Percentiles rank a stretch among this genome's conserved stretches.
Evolutionary conservation across 35 echinoderm and acorn worm genomes (phyloP).

Genomic region (Holothuria glaberrima): DNA sequence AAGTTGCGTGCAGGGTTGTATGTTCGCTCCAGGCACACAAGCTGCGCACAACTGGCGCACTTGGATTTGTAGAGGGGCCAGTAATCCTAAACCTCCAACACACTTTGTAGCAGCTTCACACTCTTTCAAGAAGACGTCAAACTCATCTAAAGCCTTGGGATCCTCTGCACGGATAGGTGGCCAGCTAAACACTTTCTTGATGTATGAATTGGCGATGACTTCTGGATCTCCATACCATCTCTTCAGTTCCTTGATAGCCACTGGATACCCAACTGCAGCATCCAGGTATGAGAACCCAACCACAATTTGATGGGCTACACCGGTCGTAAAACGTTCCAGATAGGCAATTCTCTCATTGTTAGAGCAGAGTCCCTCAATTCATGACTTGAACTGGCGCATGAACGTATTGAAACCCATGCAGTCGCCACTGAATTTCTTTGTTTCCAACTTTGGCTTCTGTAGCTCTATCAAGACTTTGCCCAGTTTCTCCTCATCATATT

Average conservation of each 20-base stretch:
- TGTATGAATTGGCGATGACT: constrained; percentile 48
- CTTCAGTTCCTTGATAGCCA: constrained; percentile 50
- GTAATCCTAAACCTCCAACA: constrained; percentile 47
- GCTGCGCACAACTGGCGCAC: too few species aligned
- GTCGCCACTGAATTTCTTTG: constrained; percentile 45
- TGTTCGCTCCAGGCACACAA: too few species aligned
- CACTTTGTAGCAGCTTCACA: constrained; percentile 56
- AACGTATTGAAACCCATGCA: constrained; percentile 56
- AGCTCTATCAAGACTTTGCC: constrained; percentile 43
- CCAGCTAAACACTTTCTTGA: constrained; percentile 42
- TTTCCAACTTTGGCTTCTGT: constrained; percentile 64
- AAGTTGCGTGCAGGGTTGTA: too few species aligned
- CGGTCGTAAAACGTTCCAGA: constrained; percentile 39
- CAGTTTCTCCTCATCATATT: constrained; percentile 27
- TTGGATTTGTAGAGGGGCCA: not conserved
- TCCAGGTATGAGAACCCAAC: constrained; percentile 55
- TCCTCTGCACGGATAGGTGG: constrained; percentile 45
- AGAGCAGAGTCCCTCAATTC: constrained; percentile 24
- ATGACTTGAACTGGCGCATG: constrained; percentile 52
- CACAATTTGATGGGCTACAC: constrained; percentile 62
- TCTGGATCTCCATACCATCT: constrained; percentile 61
- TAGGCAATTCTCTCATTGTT: constrained; percentile 50
- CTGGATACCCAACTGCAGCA: constrained; percentile 56
- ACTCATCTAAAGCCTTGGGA: constrained; percentile 62
- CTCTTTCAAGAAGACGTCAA: constrained; percentile 52